Base-by-base conservation (phyloP, 2,797 vertebrate species). In the Myotis vivesi region DNA sequence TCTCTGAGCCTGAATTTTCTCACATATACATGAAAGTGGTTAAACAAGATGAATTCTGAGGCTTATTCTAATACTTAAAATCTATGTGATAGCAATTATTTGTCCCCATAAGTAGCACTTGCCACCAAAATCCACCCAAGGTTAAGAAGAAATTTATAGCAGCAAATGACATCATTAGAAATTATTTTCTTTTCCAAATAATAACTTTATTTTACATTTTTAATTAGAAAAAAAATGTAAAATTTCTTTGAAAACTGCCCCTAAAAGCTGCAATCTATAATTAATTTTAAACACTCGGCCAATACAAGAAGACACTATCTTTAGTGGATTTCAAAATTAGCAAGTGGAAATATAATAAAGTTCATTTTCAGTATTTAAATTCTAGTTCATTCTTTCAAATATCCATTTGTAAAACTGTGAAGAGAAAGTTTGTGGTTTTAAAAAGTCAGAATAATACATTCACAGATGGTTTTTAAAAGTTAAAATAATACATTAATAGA, bases 161-260 rank as follows among this genome's bases (percentile, higher is more conserved):
- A 68, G 51, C 44, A 77, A 95, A 64, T 30, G 20, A 71, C 12
- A 68, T 46, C 38, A 77, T 59, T 53, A 86, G 64, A 51, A 49
- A 53, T 33, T 46, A 38, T 51, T 80, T 93, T 84, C 28, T 87
- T 85, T 85, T 69, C 62, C 44, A 95, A 93, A 87, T 33, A 36
- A 17, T 66, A 55, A 49, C 9, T 16, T 79, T 46, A 59, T 71
- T 38, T 46, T 44, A 44, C 41, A 44, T 44, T 44, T 44, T 44
- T 66, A 57, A 80, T 64, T n/a, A 59, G 44, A 28, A 89, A 82
- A 82, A 82, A 79, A 69, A 6, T 25, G 8, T 57, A 55, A 79
- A 86, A 66, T 13, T 75, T 55, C n/a, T 79, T 59, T 53, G 38
- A 94, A 93, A 87, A 30, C 23, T 19, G 15, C 7, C 16, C 36